Evolutionary conservation across 2,113 vertebrate species (phyloP).

Genomic region (Naja naja): DNA sequence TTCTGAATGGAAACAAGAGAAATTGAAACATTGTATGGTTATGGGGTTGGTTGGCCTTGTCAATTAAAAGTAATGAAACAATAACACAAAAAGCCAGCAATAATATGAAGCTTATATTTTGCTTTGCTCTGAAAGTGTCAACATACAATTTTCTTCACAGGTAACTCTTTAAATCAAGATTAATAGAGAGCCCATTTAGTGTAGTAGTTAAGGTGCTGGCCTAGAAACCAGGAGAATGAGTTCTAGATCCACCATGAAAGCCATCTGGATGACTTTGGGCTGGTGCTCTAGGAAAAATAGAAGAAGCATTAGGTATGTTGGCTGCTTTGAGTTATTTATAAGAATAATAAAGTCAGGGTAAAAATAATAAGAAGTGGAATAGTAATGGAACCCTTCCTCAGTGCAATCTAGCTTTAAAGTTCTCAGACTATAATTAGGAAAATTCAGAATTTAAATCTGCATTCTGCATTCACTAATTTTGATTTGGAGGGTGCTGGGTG

Average conservation of each 20-base stretch:
- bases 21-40: background rate
- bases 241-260: background rate
- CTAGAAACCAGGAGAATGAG: background rate
- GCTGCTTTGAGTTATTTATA: too few species aligned
- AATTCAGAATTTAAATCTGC: background rate
- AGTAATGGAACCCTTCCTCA: too few species aligned
- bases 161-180: background rate
- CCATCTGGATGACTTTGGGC: background rate
- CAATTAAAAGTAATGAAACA: background rate
- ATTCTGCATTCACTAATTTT: too few species aligned
- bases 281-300: too few species aligned
- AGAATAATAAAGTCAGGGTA: too few species aligned
- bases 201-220: background rate
- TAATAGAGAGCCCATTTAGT: background rate
- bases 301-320: too few species aligned
- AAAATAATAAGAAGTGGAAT: background rate
- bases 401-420: too few species aligned
- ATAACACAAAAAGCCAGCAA: background rate
- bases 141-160: background rate
- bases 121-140: background rate
- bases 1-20: background rate
- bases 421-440: background rate
- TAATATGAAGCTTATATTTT: background rate
- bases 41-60: background rate
- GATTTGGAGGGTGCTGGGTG: too few species aligned